A percentile compares a stretch with the other conserved stretches of the same genome.
These are phyloP conservation scores for Tricholauxania praeusta DNA, from an alignment of 2,888 invertebrate genomes.

Conservation along the genomic window DNA sequence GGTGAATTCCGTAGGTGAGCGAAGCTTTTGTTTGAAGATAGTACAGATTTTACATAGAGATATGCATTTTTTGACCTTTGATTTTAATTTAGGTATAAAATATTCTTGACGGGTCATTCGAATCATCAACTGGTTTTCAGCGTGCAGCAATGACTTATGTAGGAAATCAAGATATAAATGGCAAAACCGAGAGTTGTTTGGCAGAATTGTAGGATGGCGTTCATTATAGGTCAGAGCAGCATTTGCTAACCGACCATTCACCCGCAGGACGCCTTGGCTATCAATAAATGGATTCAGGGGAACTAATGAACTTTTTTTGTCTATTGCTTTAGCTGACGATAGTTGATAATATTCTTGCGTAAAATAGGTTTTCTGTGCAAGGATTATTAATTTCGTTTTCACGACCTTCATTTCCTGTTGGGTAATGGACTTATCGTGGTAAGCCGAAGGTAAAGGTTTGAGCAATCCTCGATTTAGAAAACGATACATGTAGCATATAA, in stretches of 20 bases:
- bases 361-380: not conserved
- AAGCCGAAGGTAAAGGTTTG: not conserved
- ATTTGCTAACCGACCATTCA: not conserved
- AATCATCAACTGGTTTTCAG: not conserved
- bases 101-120: not conserved
- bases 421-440: not conserved
- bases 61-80: conserved; percentile 19
- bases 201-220: not conserved
- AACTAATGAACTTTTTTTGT: not conserved
- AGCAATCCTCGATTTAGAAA: not conserved
- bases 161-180: not conserved
- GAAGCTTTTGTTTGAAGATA: conserved; percentile 26
- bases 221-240: not conserved
- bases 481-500: not conserved
- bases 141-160: not conserved
- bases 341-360: not conserved
- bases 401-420: not conserved
- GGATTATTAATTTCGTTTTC: not conserved
- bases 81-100: not conserved
- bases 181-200: not conserved
- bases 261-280: not conserved
- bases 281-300: not conserved
- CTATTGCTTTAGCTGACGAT: not conserved
- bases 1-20: no score
- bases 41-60: conserved; percentile 34